Evolutionary conservation across 1,140 invertebrate genomes (phyloP).

Genomic region (Camponotus pennsylvanicus): DNA sequence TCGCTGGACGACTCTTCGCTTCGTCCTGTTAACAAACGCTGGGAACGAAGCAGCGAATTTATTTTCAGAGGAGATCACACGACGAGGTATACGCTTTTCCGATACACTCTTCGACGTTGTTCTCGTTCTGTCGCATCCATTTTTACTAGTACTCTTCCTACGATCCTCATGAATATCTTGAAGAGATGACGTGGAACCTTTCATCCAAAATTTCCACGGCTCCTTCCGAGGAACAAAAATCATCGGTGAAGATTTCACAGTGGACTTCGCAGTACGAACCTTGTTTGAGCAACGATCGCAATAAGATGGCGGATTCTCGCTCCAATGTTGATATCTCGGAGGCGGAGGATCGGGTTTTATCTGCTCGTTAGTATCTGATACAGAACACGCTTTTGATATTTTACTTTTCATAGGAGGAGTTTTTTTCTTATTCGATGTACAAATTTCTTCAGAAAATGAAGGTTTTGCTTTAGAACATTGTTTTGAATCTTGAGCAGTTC

Average conservation of each 20-base stretch:
- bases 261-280: too few relatives aligned
- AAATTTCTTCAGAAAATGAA: background rate
- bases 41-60: constrained; percentile 13
- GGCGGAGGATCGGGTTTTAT: constrained; percentile 24
- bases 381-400: background rate
- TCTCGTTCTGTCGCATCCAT: background rate
- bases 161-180: constrained; percentile 32
- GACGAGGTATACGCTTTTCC: background rate
- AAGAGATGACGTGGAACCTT: background rate
- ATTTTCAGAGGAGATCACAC: background rate
- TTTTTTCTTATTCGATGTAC: background rate
- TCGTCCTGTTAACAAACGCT: background rate
- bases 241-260: background rate
- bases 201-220: background rate
- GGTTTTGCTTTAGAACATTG: background rate
- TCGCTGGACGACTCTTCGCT: background rate
- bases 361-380: background rate
- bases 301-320: constrained; percentile 19
- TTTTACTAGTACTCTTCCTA: background rate
- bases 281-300: background rate
- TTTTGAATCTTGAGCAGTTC: background rate
- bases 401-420: background rate
- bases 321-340: constrained; percentile 41
- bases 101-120: background rate
- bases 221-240: constrained; percentile 19